Evolutionary conservation across 2,797 vertebrate species (phyloP).

Genomic region (Eulemur coronatus): DNA sequence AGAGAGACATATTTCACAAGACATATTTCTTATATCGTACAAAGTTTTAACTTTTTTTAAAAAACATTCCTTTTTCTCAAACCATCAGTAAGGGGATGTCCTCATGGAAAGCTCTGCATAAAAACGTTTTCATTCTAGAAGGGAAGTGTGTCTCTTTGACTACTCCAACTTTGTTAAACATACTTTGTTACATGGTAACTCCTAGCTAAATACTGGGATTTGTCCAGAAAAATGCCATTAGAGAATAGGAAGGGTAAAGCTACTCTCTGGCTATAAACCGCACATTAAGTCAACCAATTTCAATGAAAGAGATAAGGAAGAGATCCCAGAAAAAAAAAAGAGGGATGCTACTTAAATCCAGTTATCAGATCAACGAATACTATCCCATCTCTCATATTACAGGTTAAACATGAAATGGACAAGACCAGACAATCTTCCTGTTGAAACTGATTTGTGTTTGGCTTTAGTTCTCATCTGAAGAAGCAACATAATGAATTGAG

Average conservation of each 20-base stretch:
- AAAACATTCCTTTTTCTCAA: background rate
- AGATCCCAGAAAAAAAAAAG: background rate
- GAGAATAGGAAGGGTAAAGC: background rate
- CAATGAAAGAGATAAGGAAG: background rate
- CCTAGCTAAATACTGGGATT: background rate
- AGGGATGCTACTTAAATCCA: background rate
- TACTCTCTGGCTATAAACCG: background rate
- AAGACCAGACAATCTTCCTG: conserved; percentile 11
- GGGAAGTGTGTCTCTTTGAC: background rate
- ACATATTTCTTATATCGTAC: background rate
- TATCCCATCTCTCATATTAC: background rate
- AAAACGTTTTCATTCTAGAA: background rate
- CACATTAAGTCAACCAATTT: background rate
- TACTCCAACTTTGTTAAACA: background rate
- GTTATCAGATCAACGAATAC: background rate
- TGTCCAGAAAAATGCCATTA: background rate
- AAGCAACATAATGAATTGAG: background rate
- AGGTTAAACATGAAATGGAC: conserved; percentile 14
- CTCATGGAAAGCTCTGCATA: background rate
- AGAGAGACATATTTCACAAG: background rate
- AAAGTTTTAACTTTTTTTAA: background rate
- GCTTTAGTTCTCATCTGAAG: background rate
- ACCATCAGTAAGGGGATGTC: background rate
- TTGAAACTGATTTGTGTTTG: background rate
- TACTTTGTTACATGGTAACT: background rate